Base-by-base conservation (phyloP, 2,113 vertebrate species). In the Marmota monax region DNA sequence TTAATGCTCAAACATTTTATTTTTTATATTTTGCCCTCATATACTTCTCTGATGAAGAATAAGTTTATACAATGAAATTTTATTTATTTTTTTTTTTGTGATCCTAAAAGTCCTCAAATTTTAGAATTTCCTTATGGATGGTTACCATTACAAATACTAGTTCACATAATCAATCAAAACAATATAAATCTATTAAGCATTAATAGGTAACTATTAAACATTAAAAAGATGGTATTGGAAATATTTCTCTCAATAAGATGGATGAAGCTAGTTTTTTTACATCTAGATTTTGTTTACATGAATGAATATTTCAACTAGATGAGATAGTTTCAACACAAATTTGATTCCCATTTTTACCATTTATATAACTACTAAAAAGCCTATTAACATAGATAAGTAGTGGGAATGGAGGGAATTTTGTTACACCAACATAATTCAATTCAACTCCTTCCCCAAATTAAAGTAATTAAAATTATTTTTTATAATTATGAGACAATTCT, bases 401-500 rank as follows among this genome's bases (percentile, higher is more conserved):
- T 70, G 32, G 39, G 5, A 67, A 69, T 88, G 16, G 27, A 85
- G 69, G 63, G 27, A 88, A 18, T 32, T 76, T 76, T 78, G 8
- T 58, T 39, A 83, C 22, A 61, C 3, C 12, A 45, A 77, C 83
- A 27, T 39, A 3, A 76, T 84, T 88, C 22, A 67, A 58, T 25
- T 76, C 17, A 95, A 73, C 18, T 73, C 42, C 25, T 95, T 61
- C 42, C 58, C 12, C 8, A 78, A 85, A 96, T 86, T 77, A 92
- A 76, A 70, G 23, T n/a, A 84, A 22, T 65, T 78, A 83, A 93
- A 96, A 82, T 91, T 82, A 82, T 86, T 91, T 91, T 91, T 88
- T 93, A 93, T 95, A 12, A 82, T 83, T 69, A 58, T 22, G 77
- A 61, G 34, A 77, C 76, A 93, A 73, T 84, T 82, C 23, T 78